Conservation (phyloP, 2,113 vertebrate genomes). For the Ariopsis seemanni region DNA sequence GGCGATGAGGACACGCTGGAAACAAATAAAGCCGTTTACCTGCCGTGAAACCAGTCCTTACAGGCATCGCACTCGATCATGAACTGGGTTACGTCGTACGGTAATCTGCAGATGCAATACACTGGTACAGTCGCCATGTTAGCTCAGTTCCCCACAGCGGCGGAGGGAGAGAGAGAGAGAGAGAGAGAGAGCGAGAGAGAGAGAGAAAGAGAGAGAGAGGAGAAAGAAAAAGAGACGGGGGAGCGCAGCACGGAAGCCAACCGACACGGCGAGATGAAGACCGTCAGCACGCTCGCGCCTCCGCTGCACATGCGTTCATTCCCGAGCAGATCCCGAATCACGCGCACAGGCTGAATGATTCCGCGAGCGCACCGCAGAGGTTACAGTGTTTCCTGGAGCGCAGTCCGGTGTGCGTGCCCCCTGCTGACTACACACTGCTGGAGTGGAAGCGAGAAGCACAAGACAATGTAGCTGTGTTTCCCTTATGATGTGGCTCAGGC, state of each 20-base stretch:
- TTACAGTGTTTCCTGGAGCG: conserved; percentile 66
- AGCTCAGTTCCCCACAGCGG: conserved; percentile 83
- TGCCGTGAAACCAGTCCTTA: conserved; percentile 98
- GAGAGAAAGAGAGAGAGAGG: conserved; percentile 8
- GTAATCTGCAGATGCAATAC: conserved; percentile 97
- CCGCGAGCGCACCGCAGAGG: conserved; percentile 58
- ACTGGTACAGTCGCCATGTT: conserved; percentile 99
- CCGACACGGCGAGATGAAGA: conserved; percentile 74
- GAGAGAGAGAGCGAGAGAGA: no score
- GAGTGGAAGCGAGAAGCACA: conserved; percentile 61
- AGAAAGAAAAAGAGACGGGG: conserved; percentile 54
- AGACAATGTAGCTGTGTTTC: conserved; percentile 64
- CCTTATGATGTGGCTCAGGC: conserved; percentile 72
- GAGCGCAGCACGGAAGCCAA: conserved; percentile 67
- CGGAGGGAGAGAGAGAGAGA: conserved; percentile 61
- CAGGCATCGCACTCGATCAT: conserved; percentile 98
- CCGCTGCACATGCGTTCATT: conserved; percentile 67
- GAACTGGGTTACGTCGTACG: conserved; percentile 98
- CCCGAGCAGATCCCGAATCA: conserved; percentile 59
- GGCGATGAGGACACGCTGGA: background rate
- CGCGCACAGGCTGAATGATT: conserved; percentile 50
- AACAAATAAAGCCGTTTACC: conserved; percentile 71
- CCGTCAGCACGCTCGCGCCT: conserved; percentile 69
- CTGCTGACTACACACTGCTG: conserved; percentile 77
- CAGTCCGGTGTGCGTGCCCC: conserved; percentile 76